Conservation (phyloP, 2,888 invertebrate genomes). For the Dinocampus coccinellae region DNA sequence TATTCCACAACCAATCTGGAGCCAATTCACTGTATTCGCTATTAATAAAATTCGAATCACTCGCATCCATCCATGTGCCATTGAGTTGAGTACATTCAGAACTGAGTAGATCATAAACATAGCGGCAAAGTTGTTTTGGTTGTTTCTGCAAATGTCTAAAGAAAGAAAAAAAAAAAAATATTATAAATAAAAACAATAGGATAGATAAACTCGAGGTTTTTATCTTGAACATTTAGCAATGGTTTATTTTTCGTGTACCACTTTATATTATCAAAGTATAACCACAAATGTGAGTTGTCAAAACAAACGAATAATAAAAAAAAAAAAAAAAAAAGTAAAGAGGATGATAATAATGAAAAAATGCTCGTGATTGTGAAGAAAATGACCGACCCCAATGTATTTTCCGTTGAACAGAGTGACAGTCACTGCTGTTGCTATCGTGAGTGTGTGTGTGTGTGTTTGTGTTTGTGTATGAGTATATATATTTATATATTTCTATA, state of each 20-base stretch:
- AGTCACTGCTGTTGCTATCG: conserved; percentile 39
- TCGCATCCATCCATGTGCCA: conserved; percentile 67
- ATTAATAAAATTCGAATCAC: conserved; percentile 67
- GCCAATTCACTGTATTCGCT: conserved; percentile 66
- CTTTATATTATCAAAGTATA: background rate
- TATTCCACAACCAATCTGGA: conserved; percentile 63
- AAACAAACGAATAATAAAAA: too few species aligned
- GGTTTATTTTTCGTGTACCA: background rate
- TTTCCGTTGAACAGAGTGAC: conserved; percentile 49
- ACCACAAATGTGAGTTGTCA: background rate
- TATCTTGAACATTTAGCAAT: too few species aligned
- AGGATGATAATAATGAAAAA: conserved; percentile 33
- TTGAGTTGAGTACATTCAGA: conserved; percentile 76
- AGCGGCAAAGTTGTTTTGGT: conserved; percentile 80
- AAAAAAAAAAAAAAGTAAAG: too few species aligned
- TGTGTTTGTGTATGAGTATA: conserved; percentile 29
- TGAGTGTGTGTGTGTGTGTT: too few species aligned
- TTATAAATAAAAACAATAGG: background rate
- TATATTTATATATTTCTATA: conserved; percentile 24
- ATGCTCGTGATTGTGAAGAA: conserved; percentile 36
- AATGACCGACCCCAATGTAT: conserved; percentile 50
- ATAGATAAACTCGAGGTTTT: background rate
- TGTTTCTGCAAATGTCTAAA: conserved; percentile 81
- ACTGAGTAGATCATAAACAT: conserved; percentile 74
- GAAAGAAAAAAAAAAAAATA: conserved; percentile 35